A percentile compares a stretch with the other conserved stretches of the same genome.
These are phyloP conservation scores for Fistularia tabacaria DNA, from an alignment of 2,797 vertebrate genomes.

Conservation along the genomic window DNA sequence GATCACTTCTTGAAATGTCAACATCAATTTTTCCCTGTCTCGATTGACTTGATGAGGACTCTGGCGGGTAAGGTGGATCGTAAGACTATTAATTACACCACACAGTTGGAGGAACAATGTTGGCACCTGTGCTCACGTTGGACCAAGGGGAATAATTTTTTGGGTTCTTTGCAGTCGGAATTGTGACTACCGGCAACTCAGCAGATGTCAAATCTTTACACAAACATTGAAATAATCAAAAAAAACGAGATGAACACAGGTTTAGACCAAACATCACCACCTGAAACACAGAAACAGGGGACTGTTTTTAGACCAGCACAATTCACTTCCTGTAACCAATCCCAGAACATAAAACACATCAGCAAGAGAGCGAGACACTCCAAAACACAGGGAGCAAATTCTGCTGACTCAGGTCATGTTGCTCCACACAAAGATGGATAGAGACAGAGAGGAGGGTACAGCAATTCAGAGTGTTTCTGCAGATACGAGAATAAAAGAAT, in stretches of 20 bases:
- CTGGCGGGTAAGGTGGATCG: conserved; percentile 36
- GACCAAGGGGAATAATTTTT: conserved; percentile 3
- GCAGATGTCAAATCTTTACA: background rate
- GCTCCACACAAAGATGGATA: conserved; percentile 19
- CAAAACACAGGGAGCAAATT: conserved; percentile 32
- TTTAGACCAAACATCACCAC: conserved; percentile 9
- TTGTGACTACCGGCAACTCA: background rate
- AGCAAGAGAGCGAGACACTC: conserved; percentile 21
- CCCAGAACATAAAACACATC: conserved; percentile 25
- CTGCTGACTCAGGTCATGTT: conserved; percentile 56
- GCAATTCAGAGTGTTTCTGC: background rate
- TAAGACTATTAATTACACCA: conserved; percentile 43
- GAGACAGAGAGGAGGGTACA: conserved; percentile 10
- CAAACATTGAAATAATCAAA: conserved; percentile 14
- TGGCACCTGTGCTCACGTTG: conserved; percentile 43
- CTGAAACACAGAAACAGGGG: conserved; percentile 43
- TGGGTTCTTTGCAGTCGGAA: conserved; percentile 8
- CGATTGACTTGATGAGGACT: conserved; percentile 38
- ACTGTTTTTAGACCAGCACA: conserved; percentile 36
- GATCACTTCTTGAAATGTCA: conserved; percentile 1
- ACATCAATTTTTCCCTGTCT: conserved; percentile 7
- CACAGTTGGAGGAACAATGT: conserved; percentile 37
- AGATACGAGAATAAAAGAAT: background rate
- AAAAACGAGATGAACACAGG: conserved; percentile 13
- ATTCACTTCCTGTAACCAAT: conserved; percentile 56